phyloP scores from a whole-genome alignment of 2,888 invertebrate genomes.

The Coelogynopora nodosa region DNA sequence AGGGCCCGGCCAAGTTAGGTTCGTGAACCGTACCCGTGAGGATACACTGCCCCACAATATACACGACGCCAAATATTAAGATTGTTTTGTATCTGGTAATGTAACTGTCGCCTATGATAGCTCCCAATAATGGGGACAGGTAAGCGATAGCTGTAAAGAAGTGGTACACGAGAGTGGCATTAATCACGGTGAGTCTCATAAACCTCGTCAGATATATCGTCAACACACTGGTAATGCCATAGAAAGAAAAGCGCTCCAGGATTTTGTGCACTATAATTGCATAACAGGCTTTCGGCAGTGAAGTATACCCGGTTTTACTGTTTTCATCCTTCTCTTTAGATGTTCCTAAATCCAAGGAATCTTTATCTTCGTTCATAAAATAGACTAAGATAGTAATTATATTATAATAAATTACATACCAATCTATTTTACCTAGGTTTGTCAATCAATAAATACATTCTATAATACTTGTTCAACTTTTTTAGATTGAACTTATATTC shows the following conservation, averaged over 20 bases:
- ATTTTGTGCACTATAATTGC: slow-evolving; percentile 47
- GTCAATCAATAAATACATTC: no score
- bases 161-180: slow-evolving; percentile 82
- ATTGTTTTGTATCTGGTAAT: slow-evolving; percentile 60
- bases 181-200: slow-evolving; percentile 70
- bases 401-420: no score
- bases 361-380: no score
- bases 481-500: no score
- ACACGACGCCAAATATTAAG: slow-evolving; percentile 41
- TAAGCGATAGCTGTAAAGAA: slow-evolving; percentile 82
- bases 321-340: no score
- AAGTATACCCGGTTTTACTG: no score
- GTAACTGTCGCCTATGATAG: slow-evolving; percentile 85
- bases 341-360: no score
- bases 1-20: slow-evolving; percentile 62
- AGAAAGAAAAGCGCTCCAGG: slow-evolving; percentile 51
- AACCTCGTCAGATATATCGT: slow-evolving; percentile 75
- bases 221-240: slow-evolving; percentile 50
- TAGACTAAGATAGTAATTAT: no score
- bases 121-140: slow-evolving; percentile 82
- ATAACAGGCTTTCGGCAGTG: no score
- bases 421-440: no score
- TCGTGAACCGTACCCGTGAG: slow-evolving; percentile 40
- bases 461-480: no score
- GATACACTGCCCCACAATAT: slow-evolving; percentile 39